Evolutionary conservation across 2,888 invertebrate genomes (phyloP), one percentile per base, ranked within the genome.

Genomic region (Cryptosula pallasiana): DNA sequence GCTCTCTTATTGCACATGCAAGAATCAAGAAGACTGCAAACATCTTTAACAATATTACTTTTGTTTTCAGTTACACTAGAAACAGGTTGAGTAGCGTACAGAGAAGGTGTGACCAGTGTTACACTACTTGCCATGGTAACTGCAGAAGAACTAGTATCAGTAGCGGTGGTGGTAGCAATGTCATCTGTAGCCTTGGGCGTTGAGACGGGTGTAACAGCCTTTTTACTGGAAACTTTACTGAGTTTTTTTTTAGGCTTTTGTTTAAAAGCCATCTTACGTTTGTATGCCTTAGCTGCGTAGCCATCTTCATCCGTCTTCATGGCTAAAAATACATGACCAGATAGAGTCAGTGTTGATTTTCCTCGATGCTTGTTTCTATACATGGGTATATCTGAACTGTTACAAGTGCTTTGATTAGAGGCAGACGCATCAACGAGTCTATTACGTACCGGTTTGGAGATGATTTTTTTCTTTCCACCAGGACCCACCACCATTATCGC

Each of bases 261-360:
- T 34, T 27, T 27, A 27, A 63, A 63, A 13, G 63, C 63, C 5
- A 32, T 63, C 32, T 32, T 63, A 32, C 63, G 63, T 32, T 63
- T 63, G 27, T 63, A 63, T 13, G 63, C 63, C 32, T 63, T 63
- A 63, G 63, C 34, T 13, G 63, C 63, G n/a, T 63, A 63, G 13
- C 63, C 63, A 25, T 63, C 63, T 32, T 63, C 63, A 63, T 63
- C 63, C 27, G 3, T 63, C 20, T 63, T 63, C 63, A 63, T 9
- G 63, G 63, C 63, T 63, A 63, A 63, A 63, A 63, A 63, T 63
- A 63, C 63, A 63, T 63, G 63, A 63, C 63, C 63, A 63, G 63
- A 63, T 27, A 63, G 63, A 9, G 63, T 63, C 63, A 63, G 63
- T 5, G 27, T 27, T 27, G 63, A 63, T 63, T 63, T 63, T 27